Evolutionary conservation across 2,888 invertebrate species (phyloP).

Genomic region (Leptodirus hochenwartii): DNA sequence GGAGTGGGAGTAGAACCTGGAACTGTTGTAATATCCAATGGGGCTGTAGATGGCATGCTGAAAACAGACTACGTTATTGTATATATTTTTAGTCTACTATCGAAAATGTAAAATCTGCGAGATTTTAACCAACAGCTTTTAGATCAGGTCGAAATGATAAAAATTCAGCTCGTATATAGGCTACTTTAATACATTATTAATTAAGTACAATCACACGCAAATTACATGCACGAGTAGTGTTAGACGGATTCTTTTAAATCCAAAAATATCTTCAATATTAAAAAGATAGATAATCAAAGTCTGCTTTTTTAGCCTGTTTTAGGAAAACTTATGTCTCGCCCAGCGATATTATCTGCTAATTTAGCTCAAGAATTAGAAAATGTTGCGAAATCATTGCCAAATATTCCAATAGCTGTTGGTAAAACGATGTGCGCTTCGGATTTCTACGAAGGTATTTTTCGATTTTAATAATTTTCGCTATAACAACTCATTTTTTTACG

Average conservation of each 20-base stretch:
- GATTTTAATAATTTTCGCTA: too few relatives aligned
- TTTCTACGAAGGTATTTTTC: conserved; percentile 74
- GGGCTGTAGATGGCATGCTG: conserved; percentile 39
- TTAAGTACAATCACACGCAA: too few relatives aligned
- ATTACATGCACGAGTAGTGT: too few relatives aligned
- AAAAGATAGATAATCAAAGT: not conserved
- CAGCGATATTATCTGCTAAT: conserved; percentile 65
- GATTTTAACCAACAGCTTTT: too few relatives aligned
- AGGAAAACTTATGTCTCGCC: conserved; percentile 63
- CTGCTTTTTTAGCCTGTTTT: conserved; percentile 58
- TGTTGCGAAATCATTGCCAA: conserved; percentile 48
- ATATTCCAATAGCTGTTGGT: conserved; percentile 72
- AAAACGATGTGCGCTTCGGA: conserved; percentile 96
- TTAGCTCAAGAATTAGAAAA: conserved; percentile 61
- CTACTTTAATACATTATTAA: too few relatives aligned
- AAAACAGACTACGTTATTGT: conserved; percentile 38
- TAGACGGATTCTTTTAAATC: too few relatives aligned
- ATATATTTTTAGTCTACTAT: conserved; percentile 8
- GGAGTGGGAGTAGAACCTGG: conserved; percentile 42
- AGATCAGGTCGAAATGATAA: too few relatives aligned
- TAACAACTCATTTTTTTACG: too few relatives aligned
- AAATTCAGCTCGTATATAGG: too few relatives aligned
- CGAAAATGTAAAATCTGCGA: too few relatives aligned
- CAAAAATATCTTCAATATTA: too few relatives aligned
- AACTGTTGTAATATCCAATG: conserved; percentile 45